Evolutionary conservation across 1,140 invertebrate species (phyloP), one percentile per base, ranked within the genome.

Genomic region (Ceratosolen solmsi): DNA sequence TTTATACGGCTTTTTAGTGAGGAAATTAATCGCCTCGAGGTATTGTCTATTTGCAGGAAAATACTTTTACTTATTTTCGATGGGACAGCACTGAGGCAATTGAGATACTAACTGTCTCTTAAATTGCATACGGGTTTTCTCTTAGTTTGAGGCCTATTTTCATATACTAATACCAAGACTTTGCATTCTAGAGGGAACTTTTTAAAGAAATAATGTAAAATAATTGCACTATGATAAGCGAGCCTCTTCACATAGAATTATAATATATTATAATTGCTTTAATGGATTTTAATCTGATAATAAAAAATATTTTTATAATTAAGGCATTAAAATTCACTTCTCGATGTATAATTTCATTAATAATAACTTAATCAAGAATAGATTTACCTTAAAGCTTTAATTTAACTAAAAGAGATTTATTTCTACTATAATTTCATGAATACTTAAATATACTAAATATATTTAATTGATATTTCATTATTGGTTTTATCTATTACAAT

Each of bases 11-110:
- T 75, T 84, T 86, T 85, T 79, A 65, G 20, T 58, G 82, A 75
- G 75, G 75, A 84, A 87, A 87, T 87, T 75, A 85, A 87, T 87
- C 85, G 85, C 68, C 65, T 70, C 77, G n/a, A 36, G 70, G 79
- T 20, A 87, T 86, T 86, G 84, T 87, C 84, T 79, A 41, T 8
- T 9, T 30, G 54, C 41, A 25, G 22, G 30, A 11, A 38, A 68
- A 68, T 68, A 68, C 60, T 68, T 38, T 54, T 54, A 54, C 51
- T 54, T 54, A 54, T 54, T 68, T 68, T 68, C 33, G 33, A 68
- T 68, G n/a, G 22, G 54, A n/a, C 17, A 13, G 22, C n/a, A 2
- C 20, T 15, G 22, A 15, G 5, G 4, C 56, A 27, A 75, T 81
- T 75, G 46, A 81, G 79, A 81, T 81, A 81, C 60, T 27, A 56